These are phyloP conservation scores for Colistium nudipinnis DNA, from an alignment of 2,113 vertebrate genomes.

Conservation along the genomic window DNA sequence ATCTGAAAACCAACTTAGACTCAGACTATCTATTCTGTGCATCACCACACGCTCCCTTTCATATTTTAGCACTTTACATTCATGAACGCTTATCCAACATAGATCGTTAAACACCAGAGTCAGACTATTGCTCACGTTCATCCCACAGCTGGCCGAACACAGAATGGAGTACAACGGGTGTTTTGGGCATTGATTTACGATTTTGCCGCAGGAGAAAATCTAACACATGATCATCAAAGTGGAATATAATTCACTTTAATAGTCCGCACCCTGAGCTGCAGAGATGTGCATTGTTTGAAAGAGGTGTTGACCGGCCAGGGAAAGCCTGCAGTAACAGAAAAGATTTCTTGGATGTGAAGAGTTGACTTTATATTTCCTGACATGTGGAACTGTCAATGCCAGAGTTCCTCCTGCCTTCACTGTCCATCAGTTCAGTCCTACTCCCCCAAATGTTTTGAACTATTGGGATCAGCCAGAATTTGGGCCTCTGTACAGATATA, in stretches of 20 bases:
- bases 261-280: neutral
- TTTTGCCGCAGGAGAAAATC: slow-evolving; percentile 12
- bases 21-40: neutral
- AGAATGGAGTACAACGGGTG: neutral
- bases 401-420: slow-evolving; percentile 6
- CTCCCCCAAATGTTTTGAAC: neutral
- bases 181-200: slow-evolving; percentile 16
- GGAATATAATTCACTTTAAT: slow-evolving; percentile 13
- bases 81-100: slow-evolving; percentile 43
- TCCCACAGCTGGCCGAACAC: slow-evolving; percentile 15
- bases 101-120: slow-evolving; percentile 19
- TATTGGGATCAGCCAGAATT: no score
- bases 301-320: slow-evolving; percentile 5
- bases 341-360: slow-evolving; percentile 32
- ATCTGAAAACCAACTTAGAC: slow-evolving; percentile 1
- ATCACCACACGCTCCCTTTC: neutral
- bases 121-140: slow-evolving; percentile 36
- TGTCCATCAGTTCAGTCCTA: slow-evolving; percentile 16
- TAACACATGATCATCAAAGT: slow-evolving; percentile 16
- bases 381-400: slow-evolving; percentile 10
- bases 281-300: slow-evolving; percentile 30
- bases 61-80: slow-evolving; percentile 33
- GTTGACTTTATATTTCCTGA: slow-evolving; percentile 54
- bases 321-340: slow-evolving; percentile 13
- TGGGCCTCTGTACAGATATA: no score